These are phyloP conservation scores for Pachypsylla venusta DNA, from an alignment of 1,140 invertebrate species.

Conservation along the genomic window DNA sequence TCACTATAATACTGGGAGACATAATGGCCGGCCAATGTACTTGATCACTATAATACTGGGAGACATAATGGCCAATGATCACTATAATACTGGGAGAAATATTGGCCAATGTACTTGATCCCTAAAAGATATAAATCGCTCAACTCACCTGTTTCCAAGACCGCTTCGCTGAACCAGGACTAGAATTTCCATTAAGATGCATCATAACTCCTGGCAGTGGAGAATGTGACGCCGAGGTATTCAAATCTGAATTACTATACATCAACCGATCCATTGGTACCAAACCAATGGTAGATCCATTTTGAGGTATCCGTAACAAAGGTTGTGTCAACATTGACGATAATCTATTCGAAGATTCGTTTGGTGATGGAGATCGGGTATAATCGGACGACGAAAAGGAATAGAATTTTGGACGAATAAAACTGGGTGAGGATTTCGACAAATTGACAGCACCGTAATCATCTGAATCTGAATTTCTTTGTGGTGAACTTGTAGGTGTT, in stretches of 20 bases:
- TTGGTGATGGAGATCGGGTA: slow-evolving; percentile 24
- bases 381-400: slow-evolving; percentile 21
- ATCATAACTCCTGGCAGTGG: slow-evolving; percentile 32
- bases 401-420: slow-evolving; percentile 18
- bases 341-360: slow-evolving; percentile 10
- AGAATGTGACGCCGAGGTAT: slow-evolving; percentile 33
- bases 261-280: slow-evolving; percentile 46
- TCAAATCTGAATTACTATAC: slow-evolving; percentile 38
- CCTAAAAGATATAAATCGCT: not conserved
- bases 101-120: too few species aligned
- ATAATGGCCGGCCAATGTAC: too few species aligned
- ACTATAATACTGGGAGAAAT: too few species aligned
- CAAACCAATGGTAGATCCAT: slow-evolving; percentile 25
- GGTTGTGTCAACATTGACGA: slow-evolving; percentile 8
- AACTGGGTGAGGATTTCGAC: slow-evolving; percentile 20
- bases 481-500: slow-evolving; percentile 30
- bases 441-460: slow-evolving; percentile 25
- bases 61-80: too few species aligned
- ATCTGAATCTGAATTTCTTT: slow-evolving; percentile 24
- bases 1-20: too few species aligned
- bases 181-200: slow-evolving; percentile 32
- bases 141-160: slow-evolving; percentile 35
- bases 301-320: not conserved
- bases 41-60: too few species aligned
- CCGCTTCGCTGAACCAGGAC: slow-evolving; percentile 42